Base-by-base conservation (phyloP, 2,888 invertebrate species). In the Andricus quercusramuli region DNA sequence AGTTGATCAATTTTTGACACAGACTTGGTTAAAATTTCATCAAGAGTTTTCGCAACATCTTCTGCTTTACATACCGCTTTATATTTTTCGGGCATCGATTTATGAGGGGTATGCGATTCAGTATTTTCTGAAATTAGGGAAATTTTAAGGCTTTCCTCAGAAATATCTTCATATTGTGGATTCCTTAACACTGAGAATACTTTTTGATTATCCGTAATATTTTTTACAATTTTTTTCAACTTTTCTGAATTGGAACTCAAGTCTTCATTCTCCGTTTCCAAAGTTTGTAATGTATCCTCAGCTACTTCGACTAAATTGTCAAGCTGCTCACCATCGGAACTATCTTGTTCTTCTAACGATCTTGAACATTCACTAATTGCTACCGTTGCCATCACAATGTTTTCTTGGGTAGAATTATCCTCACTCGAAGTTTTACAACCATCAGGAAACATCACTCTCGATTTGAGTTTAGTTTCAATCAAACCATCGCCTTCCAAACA, bases 101-200 rank as follows among this genome's bases (percentile, higher is more conserved):
- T 90, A 29, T 87, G 86, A 13, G 82, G 78, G 47, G 83, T 80
- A 8, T 88, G 85, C 0, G 85, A 83, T 59, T 90, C 89, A 5
- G 89, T 88, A 83, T 84, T 87, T 68, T 92, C 92, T 29, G 91
- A 88, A 77, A 93, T 92, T 83, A 91, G 91, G 0, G 92, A 92
- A 2, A 92, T 90, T 82, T 93, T 92, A 8, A 92, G 85, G 74
- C 92, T 92, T 70, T 92, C 92, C 67, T 92, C 92, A 1, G 92
- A 92, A 62, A 92, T 92, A 78, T 93, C 92, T 79, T 92, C 92
- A 77, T 91, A 92, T 22, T 91, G 92, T 0, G 92, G 89, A 84
- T 91, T 90, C 37, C 83, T 85, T 6, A 89, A 81, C 8, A 86
- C 78, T 41, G 87, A 86, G 11, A 84, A 82, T 17, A 82, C 83